These are phyloP conservation scores for Epinephelus cyanopodus DNA, from an alignment of 2,113 vertebrate genomes.

Conservation along the genomic window DNA sequence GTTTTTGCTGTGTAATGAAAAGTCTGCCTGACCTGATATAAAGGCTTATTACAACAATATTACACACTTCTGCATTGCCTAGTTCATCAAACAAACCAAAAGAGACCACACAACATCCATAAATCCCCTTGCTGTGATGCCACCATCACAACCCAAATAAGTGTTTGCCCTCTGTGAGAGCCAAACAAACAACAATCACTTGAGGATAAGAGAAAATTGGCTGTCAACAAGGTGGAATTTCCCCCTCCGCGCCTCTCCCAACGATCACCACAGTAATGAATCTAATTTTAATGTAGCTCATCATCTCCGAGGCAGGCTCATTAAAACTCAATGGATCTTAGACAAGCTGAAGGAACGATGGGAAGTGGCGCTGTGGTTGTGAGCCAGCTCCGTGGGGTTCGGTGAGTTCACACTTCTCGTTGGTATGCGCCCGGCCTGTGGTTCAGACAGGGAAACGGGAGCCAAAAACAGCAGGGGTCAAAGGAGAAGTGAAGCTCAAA, in stretches of 20 bases:
- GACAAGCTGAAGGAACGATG: background rate
- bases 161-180: constrained; percentile 16
- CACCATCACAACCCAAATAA: background rate
- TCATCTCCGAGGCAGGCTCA: constrained; percentile 40
- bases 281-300: constrained; percentile 58
- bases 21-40: background rate
- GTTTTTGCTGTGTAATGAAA: constrained; percentile 5
- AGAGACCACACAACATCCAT: constrained; percentile 6
- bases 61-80: background rate
- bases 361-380: background rate
- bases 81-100: constrained; percentile 23
- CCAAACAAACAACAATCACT: constrained; percentile 38
- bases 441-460: constrained; percentile 29
- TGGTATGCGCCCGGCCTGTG: constrained; percentile 6
- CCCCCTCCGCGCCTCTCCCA: constrained; percentile 33
- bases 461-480: constrained; percentile 35
- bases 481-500: constrained; percentile 59
- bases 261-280: constrained; percentile 48
- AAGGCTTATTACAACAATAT: constrained; percentile 3
- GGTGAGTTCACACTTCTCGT: constrained; percentile 12
- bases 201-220: constrained; percentile 27
- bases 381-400: background rate
- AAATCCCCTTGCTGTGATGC: constrained; percentile 6
- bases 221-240: constrained; percentile 56
- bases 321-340: constrained; percentile 25